Base-by-base conservation (phyloP, 1,140 invertebrate species). In the Caenorhabditis tropicalis region DNA sequence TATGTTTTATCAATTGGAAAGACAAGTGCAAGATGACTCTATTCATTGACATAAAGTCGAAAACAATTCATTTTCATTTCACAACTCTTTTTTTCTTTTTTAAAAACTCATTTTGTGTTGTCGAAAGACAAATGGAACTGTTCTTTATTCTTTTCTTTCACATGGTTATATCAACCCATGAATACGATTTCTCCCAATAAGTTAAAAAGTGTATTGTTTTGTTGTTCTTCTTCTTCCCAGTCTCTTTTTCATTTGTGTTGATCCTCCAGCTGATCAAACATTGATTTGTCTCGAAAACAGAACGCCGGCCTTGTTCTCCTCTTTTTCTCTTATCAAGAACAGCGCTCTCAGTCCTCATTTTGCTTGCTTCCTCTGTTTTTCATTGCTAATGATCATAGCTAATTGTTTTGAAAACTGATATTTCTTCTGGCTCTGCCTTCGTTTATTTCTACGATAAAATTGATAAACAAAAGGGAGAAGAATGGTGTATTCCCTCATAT, bases 231-330 rank as follows among this genome's bases (percentile, higher is more conserved):
- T 65, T 65, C 21, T 58, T 6, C 53, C n/a, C 24, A 58, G 53
- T 74, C n/a, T 43, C 36, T 46, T 74, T 74, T 56, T 56, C n/a
- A n/a, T 19, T 74, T 46, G 65, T 74, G 65, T 74, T 74, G 65
- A 74, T 74, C 65, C 36, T 74, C 65, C 65, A 74, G 65, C 65
- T 74, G 65, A 74, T 74, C 65, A 74, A 74, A 74, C 65, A 74
- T 74, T 74, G 65, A 74, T 74, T 74, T 46, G 33, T 74, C 65
- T 74, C 65, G 33, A 74, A 74, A 74, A 74, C 65, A 74, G 65
- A 74, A 74, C 65, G 65, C 3, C 65, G 29, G 65, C 36, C 21
- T 21, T 46, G 29, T 43, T 31, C 65, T 27, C 9, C 29, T 70
- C 60, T 74, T 16, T 43, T 36, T 46, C 65, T 74, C 65, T n/a